Conservation (phyloP, 2,888 invertebrate genomes). For the Margaritifera margaritifera region DNA sequence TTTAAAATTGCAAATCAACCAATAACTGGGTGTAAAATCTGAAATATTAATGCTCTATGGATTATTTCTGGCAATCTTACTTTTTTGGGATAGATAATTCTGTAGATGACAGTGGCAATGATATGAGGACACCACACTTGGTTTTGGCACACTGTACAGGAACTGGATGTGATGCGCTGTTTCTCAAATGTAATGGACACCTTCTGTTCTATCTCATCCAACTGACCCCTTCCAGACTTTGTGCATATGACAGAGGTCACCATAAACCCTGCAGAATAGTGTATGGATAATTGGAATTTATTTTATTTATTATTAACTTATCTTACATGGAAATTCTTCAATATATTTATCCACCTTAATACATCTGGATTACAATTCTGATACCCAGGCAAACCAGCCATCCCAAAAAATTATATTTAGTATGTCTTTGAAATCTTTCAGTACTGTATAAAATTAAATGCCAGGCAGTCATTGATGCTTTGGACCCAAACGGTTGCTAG, state of each 20-base stretch:
- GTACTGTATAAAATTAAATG: too few relatives aligned
- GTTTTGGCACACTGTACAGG: slow-evolving; percentile 13
- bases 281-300: too few relatives aligned
- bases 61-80: slow-evolving; percentile 1
- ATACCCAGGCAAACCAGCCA: too few relatives aligned
- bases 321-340: too few relatives aligned
- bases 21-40: background rate
- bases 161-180: slow-evolving; percentile 18
- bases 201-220: slow-evolving; percentile 6
- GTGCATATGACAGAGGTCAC: slow-evolving; percentile 15
- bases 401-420: too few relatives aligned
- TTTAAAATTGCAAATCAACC: background rate
- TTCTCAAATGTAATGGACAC: slow-evolving; percentile 25
- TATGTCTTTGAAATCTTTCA: too few relatives aligned
- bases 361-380: too few relatives aligned
- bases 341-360: too few relatives aligned
- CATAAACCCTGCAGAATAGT: slow-evolving; percentile 14
- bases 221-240: background rate
- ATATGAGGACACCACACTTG: slow-evolving; percentile 20
- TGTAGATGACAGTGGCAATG: slow-evolving; percentile 11
- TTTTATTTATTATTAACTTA: too few relatives aligned
- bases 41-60: too few relatives aligned
- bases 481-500: too few relatives aligned
- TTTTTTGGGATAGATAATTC: slow-evolving; percentile 15
- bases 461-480: too few relatives aligned